A percentile compares a stretch with the other conserved stretches of the same genome.
Evolutionary conservation across 1,140 invertebrate species (phyloP).

Genomic region (Hylyphantes graminicola): DNA sequence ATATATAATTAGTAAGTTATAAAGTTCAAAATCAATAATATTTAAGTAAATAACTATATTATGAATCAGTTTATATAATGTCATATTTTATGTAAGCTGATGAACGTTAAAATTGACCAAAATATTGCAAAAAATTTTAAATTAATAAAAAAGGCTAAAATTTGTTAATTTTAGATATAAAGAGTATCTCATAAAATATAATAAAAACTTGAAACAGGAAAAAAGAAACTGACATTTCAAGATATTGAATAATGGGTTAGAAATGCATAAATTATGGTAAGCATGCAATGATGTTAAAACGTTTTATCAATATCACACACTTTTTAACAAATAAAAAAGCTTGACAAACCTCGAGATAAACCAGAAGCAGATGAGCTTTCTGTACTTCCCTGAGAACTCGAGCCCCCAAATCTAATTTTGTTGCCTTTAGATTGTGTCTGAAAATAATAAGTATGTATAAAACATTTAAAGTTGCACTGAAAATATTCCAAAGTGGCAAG

Average conservation of each 20-base stretch:
- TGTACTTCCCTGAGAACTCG: slow-evolving; percentile 75
- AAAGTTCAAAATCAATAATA: neutral
- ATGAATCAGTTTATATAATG: too few relatives aligned
- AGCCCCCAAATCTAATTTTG: slow-evolving; percentile 50
- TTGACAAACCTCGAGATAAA: slow-evolving; percentile 73
- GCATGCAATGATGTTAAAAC: too few relatives aligned
- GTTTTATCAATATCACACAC: neutral
- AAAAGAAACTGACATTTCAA: too few relatives aligned
- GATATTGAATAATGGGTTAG: too few relatives aligned
- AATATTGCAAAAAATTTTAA: too few relatives aligned
- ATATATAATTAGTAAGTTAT: neutral
- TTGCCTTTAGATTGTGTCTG: slow-evolving; percentile 48
- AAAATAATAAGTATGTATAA: neutral
- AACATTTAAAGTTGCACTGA: neutral
- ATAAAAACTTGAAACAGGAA: too few relatives aligned
- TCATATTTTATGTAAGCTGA: too few relatives aligned
- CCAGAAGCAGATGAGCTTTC: slow-evolving; percentile 73
- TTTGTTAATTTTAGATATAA: too few relatives aligned
- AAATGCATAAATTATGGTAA: too few relatives aligned
- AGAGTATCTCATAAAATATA: too few relatives aligned
- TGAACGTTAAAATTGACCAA: too few relatives aligned
- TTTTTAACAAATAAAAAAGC: slow-evolving; percentile 1
- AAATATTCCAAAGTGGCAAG: neutral
- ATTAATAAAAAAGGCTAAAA: too few relatives aligned
- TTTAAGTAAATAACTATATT: neutral